These are phyloP conservation scores for Epinephelus cyanopodus DNA, from an alignment of 2,113 vertebrate genomes.

Conservation along the genomic window DNA sequence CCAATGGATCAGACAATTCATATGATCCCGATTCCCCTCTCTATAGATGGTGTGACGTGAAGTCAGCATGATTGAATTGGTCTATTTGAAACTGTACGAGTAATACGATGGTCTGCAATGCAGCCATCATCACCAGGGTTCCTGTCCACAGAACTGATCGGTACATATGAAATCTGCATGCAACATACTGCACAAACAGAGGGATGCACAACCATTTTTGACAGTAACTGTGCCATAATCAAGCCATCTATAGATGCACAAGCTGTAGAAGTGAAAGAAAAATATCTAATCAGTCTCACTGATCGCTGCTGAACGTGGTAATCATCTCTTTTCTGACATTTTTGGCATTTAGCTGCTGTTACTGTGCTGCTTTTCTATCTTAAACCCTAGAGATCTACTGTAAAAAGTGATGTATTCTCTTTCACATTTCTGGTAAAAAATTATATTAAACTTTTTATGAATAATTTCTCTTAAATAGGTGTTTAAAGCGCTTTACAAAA, in stretches of 20 bases:
- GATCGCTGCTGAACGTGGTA: slow-evolving; percentile 52
- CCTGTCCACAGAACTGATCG: not conserved
- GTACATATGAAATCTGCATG: not conserved
- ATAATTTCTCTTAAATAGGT: not conserved
- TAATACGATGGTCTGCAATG: not conserved
- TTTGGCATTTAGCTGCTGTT: slow-evolving; percentile 54
- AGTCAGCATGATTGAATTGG: not conserved
- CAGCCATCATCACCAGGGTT: not conserved
- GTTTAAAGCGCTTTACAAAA: not conserved
- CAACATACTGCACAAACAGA: slow-evolving; percentile 12
- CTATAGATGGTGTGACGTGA: not conserved
- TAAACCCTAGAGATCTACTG: slow-evolving; percentile 14
- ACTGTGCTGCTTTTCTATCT: slow-evolving; percentile 22
- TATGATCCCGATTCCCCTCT: no score
- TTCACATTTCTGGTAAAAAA: slow-evolving; percentile 3
- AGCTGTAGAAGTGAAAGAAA: slow-evolving; percentile 26
- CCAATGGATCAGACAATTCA: no score
- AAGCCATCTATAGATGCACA: slow-evolving; percentile 43
- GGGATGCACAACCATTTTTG: slow-evolving; percentile 6
- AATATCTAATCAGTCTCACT: slow-evolving; percentile 41
- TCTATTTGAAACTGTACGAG: not conserved
- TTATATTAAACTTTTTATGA: not conserved
- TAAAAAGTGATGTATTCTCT: slow-evolving; percentile 11
- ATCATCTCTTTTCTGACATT: slow-evolving; percentile 47
- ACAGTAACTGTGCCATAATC: slow-evolving; percentile 27